phyloP scores from a whole-genome alignment of 92 coral and sea anemone species.

The Metridium senile region DNA sequence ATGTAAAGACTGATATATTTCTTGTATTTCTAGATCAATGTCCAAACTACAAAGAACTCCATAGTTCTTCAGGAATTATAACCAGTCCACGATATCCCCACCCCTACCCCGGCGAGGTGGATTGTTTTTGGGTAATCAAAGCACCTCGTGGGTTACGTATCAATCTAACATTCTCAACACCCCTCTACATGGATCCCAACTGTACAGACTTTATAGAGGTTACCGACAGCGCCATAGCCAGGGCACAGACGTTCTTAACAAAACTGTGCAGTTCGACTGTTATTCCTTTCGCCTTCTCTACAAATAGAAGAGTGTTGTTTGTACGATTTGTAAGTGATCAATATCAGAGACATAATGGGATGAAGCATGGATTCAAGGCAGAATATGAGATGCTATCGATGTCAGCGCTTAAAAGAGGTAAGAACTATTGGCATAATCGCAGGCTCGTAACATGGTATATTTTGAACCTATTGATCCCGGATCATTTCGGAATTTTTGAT shows the following conservation, averaged over 20 bases:
- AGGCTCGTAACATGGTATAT: too few relatives aligned
- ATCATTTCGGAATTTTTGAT: too few relatives aligned
- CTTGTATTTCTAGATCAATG: slow-evolving; percentile 31
- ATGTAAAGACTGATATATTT: too few relatives aligned
- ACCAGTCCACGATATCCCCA: slow-evolving; percentile 44
- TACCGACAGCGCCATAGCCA: slow-evolving; percentile 14
- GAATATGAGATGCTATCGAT: slow-evolving; percentile 5
- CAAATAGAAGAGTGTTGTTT: slow-evolving; percentile 11
- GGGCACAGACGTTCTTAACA: slow-evolving; percentile 17
- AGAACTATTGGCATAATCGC: too few relatives aligned
- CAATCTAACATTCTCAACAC: slow-evolving; percentile 18
- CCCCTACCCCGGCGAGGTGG: slow-evolving; percentile 44
- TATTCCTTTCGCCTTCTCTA: slow-evolving; percentile 10
- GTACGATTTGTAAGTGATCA: slow-evolving; percentile 35
- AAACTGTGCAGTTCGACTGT: slow-evolving; percentile 15
- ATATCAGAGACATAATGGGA: slow-evolving; percentile 16
- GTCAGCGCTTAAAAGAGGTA: slow-evolving; percentile 8
- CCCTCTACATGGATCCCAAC: slow-evolving; percentile 23
- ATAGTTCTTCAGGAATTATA: slow-evolving; percentile 19
- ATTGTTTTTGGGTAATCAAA: slow-evolving; percentile 38
- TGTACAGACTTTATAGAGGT: slow-evolving; percentile 40
- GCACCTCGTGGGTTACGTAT: slow-evolving; percentile 18
- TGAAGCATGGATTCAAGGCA: slow-evolving; percentile 18
- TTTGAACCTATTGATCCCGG: too few relatives aligned
- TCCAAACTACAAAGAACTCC: slow-evolving; percentile 17